Evolutionary conservation across 2,888 invertebrate species (phyloP).

Genomic region (Drosophila tripunctata): DNA sequence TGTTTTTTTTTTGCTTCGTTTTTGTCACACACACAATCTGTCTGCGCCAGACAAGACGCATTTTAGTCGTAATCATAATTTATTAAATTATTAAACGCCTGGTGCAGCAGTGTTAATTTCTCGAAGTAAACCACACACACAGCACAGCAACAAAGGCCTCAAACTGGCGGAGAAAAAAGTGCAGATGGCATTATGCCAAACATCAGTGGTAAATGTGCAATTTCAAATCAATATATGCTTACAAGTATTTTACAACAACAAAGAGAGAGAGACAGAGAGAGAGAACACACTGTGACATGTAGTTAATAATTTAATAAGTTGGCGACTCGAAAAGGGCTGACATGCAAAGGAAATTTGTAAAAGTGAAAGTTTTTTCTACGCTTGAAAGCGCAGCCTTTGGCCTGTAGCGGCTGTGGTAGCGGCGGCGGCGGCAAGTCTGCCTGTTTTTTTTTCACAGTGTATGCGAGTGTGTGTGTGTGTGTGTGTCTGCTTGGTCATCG

Average conservation of each 20-base stretch:
- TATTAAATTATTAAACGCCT: slow-evolving; percentile 20
- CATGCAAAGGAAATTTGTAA: slow-evolving; percentile 40
- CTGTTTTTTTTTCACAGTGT: slow-evolving; percentile 13
- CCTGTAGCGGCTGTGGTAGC: slow-evolving; percentile 16
- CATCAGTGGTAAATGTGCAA: slow-evolving; percentile 86
- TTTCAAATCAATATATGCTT: slow-evolving; percentile 18
- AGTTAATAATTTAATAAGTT: slow-evolving; percentile 21
- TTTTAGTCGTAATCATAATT: slow-evolving; percentile 27
- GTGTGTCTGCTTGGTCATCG: slow-evolving; percentile 24
- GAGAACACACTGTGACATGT: not conserved
- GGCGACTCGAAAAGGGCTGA: not conserved
- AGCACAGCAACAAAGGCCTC: slow-evolving; percentile 68
- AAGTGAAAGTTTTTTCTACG: slow-evolving; percentile 65
- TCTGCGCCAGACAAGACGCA: slow-evolving; percentile 32
- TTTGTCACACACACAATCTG: slow-evolving; percentile 31
- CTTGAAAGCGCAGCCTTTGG: slow-evolving; percentile 11
- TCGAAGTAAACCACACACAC: not conserved
- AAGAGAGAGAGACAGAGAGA: too few species aligned
- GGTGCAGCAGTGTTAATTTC: slow-evolving; percentile 17
- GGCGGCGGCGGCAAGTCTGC: slow-evolving; percentile 40
- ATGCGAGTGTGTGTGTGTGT: slow-evolving; percentile 14
- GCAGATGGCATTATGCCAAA: slow-evolving; percentile 89
- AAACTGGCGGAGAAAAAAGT: slow-evolving; percentile 83
- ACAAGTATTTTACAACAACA: slow-evolving; percentile 21
- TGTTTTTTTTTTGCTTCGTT: slow-evolving; percentile 57